Evolutionary conservation across 2,797 vertebrate species (phyloP), one percentile per base, ranked within the genome.

Genomic region (Todus mexicanus): DNA sequence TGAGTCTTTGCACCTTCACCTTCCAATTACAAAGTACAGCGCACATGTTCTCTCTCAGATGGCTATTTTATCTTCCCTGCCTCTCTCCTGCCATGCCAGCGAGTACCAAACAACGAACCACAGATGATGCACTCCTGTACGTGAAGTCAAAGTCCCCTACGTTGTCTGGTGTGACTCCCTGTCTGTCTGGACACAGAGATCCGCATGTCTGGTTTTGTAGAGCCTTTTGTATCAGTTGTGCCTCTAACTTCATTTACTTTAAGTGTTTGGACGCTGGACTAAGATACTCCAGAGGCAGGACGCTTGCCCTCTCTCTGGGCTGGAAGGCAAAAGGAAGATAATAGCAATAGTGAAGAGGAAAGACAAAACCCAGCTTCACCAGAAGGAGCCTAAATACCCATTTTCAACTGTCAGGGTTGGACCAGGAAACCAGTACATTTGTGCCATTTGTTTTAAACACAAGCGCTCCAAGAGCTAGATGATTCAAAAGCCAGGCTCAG

Each of bases 171-270:
- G 23, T 2, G 1, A n/a, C 33, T 48, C 5, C 12, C 8, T 22
- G 1, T 64, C 54, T 70, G 40, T 47, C 43, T 3, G 7, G 33
- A 81, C 16, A 45, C 0, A 0, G 59, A 48, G 10, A 53, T 17
- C 20, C 85, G 10, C 0, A 0, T 48, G 38, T 37, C 50, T 38
- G 6, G 12, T 60, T 85, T n/a, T 79, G 15, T 64, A 33, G 3
- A 76, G 20, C 1, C 5, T 77, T 85, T 82, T 68, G 2, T 29
- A 51, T 27, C 37, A 64, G 14, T 61, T 65, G 14, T 84, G 53
- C 3, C 13, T 87, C n/a, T 79, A 37, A 60, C 6, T 63, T 75
- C 0, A 2, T 53, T 79, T 66, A n/a, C 15, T 53, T 72, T 48
- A 33, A 50, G 38, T 35, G 12, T 66, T 91, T 73, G 31, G 19